phyloP scores from a whole-genome alignment of 2,113 vertebrate species.

The Seriola aureovittata region DNA sequence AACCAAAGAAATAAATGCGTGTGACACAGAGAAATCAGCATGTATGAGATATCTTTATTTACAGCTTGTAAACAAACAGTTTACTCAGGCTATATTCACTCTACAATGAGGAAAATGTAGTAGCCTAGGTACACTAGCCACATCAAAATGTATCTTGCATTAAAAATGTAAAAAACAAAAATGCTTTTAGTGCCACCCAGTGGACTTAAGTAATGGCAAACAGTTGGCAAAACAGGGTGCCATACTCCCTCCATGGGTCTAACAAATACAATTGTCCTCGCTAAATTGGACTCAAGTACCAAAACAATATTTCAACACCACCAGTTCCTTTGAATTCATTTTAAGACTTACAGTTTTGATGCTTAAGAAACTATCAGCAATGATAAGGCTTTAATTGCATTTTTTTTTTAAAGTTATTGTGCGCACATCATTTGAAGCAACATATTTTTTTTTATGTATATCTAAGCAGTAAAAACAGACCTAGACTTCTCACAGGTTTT shows the following conservation, averaged over 20 bases:
- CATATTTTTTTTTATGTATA: conserved; percentile 27
- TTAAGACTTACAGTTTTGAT: conserved; percentile 54
- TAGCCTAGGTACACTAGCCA: conserved; percentile 46
- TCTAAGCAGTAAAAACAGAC: conserved; percentile 21
- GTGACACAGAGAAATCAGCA: conserved; percentile 36
- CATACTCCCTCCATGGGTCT: conserved; percentile 33
- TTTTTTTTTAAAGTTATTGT: conserved; percentile 50
- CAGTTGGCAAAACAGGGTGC: conserved; percentile 57
- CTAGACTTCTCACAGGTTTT: conserved; percentile 20
- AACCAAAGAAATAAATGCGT: conserved; percentile 65
- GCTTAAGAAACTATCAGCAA: conserved; percentile 49
- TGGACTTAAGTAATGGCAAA: conserved; percentile 60
- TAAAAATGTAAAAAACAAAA: conserved; percentile 68
- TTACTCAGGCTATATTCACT: conserved; percentile 59
- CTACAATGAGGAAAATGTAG: conserved; percentile 51
- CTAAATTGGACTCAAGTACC: conserved; percentile 43
- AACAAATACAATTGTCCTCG: conserved; percentile 34
- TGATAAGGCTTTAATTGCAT: conserved; percentile 78
- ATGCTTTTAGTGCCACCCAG: conserved; percentile 62
- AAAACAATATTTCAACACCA: conserved; percentile 41
- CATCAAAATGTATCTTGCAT: conserved; percentile 47
- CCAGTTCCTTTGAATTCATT: conserved; percentile 16
- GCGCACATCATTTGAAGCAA: conserved; percentile 45
- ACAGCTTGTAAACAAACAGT: conserved; percentile 73
- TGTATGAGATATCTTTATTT: conserved; percentile 78